Percentiles rank a stretch among this genome's conserved stretches.
These are phyloP conservation scores for Uropsilus gracilis DNA, from an alignment of 2,113 vertebrate species.

Conservation along the genomic window DNA sequence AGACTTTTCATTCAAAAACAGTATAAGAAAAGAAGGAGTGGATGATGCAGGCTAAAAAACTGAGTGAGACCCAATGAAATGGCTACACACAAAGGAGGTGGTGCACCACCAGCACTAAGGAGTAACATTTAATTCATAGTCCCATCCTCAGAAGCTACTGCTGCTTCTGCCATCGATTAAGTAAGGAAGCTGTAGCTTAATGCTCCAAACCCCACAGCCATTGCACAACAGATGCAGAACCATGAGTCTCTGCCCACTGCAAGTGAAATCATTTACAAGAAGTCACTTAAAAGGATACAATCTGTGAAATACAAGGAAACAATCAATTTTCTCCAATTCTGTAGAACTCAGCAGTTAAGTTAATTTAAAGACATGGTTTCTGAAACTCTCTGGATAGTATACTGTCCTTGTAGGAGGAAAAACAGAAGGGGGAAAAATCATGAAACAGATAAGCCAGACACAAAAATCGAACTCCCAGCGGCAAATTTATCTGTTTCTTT, in stretches of 20 bases:
- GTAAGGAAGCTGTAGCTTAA: conserved; percentile 54
- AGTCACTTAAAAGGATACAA: conserved; percentile 77
- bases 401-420: conserved; percentile 44
- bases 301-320: conserved; percentile 64
- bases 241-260: conserved; percentile 73
- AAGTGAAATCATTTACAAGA: conserved; percentile 77
- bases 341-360: conserved; percentile 67
- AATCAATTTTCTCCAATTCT: conserved; percentile 59
- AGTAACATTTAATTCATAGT: conserved; percentile 47
- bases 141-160: conserved; percentile 74
- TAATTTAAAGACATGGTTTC: conserved; percentile 68
- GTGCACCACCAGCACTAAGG: conserved; percentile 68
- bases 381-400: conserved; percentile 47
- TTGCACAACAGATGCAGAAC: conserved; percentile 71
- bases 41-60: conserved; percentile 64
- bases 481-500: conserved; percentile 73
- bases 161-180: conserved; percentile 77
- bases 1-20: conserved; percentile 77
- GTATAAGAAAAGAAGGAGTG: conserved; percentile 53
- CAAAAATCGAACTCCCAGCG: conserved; percentile 60
- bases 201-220: conserved; percentile 70
- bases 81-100: conserved; percentile 36
- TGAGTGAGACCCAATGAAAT: conserved; percentile 56
- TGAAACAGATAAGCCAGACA: conserved; percentile 75
- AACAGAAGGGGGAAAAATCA: conserved; percentile 56